Evolutionary conservation across 1,140 invertebrate species (phyloP), one percentile per base, ranked within the genome.

Genomic region (Telenomus remus): DNA sequence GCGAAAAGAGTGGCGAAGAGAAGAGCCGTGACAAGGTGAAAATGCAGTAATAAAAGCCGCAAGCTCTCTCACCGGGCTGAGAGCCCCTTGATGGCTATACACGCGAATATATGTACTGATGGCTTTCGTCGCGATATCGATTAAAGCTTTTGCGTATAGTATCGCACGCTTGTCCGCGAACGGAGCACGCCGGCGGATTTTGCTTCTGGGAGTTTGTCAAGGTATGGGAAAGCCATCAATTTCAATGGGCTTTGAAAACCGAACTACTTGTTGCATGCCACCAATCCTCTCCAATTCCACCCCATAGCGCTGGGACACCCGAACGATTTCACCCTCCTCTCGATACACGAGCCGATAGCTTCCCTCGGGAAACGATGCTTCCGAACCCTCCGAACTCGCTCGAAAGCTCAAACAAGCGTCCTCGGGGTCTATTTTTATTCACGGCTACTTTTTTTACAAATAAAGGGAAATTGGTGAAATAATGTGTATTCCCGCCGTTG

Each of bases 191-290:
- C 56, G 63, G 63, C 66, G 75, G 78, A 79, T 80, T 80, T 82
- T 76, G 71, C 79, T 79, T 74, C 59, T 76, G 83, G 78, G 84
- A 84, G 82, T 85, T 85, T 85, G 85, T 88, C 86, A 86, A 84
- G 87, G 87, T 88, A 89, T 88, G 87, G 87, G 86, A 88, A 88
- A 88, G 85, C 86, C 87, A 88, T 88, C 86, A 88, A 88, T 88
- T 88, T 88, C 85, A 88, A 88, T 88, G 86, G 87, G 85, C 87
- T 88, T 88, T 87, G 86, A 88, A 88, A 88, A 88, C 87, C 87
- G 83, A 88, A 88, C 87, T 83, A 88, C 87, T 88, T 88, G 87
- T 88, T 88, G 87, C 86, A 86, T 85, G 79, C 76, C 79, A 77
- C 79, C 78, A 70, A 79, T 73, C 79, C 80, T 77, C 80, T 78